These are phyloP conservation scores for Ellobius talpinus DNA, from an alignment of 2,113 vertebrate genomes.

Conservation along the genomic window DNA sequence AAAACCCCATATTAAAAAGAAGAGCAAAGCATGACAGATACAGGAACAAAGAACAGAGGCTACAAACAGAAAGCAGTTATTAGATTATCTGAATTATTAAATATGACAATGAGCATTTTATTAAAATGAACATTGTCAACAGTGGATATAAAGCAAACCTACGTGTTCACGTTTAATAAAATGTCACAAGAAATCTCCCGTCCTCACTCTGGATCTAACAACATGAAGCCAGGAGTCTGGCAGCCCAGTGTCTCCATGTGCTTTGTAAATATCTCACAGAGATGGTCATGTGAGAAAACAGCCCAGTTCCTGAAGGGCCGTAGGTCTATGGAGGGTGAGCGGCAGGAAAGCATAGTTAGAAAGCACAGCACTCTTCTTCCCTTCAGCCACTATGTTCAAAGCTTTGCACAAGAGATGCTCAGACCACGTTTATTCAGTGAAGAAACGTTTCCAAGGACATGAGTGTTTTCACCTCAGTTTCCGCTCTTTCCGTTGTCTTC, in stretches of 20 bases:
- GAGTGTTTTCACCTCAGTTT: not conserved
- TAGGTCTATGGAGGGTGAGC: not conserved
- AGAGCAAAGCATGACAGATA: too few relatives aligned
- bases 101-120: not conserved
- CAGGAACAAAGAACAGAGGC: not conserved
- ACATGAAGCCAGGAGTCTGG: not conserved
- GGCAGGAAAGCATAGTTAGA: not conserved
- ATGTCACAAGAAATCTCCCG: not conserved
- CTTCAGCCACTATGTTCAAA: not conserved
- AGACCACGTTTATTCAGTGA: not conserved
- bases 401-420: not conserved
- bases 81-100: not conserved
- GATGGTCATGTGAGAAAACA: not conserved
- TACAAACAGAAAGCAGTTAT: not conserved
- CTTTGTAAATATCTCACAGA: constrained; percentile 22
- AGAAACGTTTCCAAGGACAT: not conserved
- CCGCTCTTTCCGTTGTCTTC: not conserved
- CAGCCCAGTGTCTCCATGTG: not conserved
- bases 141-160: not conserved
- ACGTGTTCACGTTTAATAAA: not conserved
- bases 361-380: not conserved
- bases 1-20: not conserved
- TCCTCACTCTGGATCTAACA: not conserved
- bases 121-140: not conserved
- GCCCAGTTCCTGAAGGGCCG: not conserved